phyloP scores from a whole-genome alignment of 2,888 invertebrate species.

The Tachina fera region DNA sequence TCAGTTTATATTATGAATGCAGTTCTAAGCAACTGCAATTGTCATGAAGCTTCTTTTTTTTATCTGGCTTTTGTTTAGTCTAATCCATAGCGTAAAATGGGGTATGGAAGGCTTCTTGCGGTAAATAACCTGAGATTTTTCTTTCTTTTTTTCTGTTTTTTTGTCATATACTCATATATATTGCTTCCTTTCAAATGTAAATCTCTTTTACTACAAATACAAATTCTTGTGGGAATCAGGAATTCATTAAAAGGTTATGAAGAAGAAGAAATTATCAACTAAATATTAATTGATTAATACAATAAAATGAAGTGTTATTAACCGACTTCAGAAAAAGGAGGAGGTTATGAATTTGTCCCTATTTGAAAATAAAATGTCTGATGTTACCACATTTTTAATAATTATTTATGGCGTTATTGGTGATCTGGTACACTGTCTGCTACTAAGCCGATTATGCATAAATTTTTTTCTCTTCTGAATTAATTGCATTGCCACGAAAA shows the following conservation, averaged over 20 bases:
- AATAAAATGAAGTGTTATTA: too few species aligned
- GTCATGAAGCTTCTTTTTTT: conserved; percentile 37
- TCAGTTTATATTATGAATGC: conserved; percentile 30
- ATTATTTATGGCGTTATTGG: too few species aligned
- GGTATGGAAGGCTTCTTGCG: conserved; percentile 22
- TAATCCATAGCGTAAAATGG: conserved; percentile 37
- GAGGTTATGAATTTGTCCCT: too few species aligned
- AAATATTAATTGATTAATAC: too few species aligned
- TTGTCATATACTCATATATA: background rate
- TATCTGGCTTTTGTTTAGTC: conserved; percentile 24
- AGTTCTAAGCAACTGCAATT: conserved; percentile 43
- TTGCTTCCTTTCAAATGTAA: background rate
- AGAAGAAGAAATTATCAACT: background rate
- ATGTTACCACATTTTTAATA: too few species aligned
- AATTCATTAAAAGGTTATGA: background rate
- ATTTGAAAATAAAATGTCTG: too few species aligned
- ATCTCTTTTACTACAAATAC: background rate
- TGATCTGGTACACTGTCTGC: too few species aligned
- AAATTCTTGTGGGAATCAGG: background rate
- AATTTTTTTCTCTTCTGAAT: too few species aligned
- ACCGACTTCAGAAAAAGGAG: too few species aligned
- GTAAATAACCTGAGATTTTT: conserved; percentile 36
- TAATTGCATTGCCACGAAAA: too few species aligned
- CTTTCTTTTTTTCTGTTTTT: background rate
- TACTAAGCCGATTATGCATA: too few species aligned